Evolutionary conservation across 2,113 vertebrate genomes (phyloP).

Genomic region (Zosterops japonicus): DNA sequence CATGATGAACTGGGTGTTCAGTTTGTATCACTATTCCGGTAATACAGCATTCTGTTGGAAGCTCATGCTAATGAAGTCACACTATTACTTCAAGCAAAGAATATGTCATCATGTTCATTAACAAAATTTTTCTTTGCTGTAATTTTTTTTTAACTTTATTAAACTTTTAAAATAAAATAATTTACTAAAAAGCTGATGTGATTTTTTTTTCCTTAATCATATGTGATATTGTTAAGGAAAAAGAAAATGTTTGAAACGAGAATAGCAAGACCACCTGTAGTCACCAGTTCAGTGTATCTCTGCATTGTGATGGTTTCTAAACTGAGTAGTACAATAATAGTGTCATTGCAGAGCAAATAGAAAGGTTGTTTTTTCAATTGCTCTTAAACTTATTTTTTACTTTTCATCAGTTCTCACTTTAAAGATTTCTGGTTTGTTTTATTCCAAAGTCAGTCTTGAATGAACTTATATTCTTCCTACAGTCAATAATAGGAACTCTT

Average conservation of each 20-base stretch:
- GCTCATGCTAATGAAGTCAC: background rate
- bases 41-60: background rate
- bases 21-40: background rate
- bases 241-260: background rate
- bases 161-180: background rate
- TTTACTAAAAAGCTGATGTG: background rate
- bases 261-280: background rate
- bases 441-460: background rate
- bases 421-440: background rate
- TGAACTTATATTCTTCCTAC: background rate
- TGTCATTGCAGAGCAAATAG: background rate
- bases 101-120: background rate
- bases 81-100: background rate
- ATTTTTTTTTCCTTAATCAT: too few relatives aligned
- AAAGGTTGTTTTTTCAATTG: background rate
- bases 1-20: background rate
- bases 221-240: background rate
- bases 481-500: background rate
- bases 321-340: background rate
- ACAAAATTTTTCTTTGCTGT: background rate
- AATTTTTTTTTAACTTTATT: rapidly evolving
- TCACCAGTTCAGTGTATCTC: background rate
- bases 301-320: background rate
- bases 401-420: background rate
- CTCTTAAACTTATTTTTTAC: background rate